These are phyloP conservation scores for Drosophila lutescens DNA, from an alignment of 2,888 invertebrate genomes.

Conservation along the genomic window DNA sequence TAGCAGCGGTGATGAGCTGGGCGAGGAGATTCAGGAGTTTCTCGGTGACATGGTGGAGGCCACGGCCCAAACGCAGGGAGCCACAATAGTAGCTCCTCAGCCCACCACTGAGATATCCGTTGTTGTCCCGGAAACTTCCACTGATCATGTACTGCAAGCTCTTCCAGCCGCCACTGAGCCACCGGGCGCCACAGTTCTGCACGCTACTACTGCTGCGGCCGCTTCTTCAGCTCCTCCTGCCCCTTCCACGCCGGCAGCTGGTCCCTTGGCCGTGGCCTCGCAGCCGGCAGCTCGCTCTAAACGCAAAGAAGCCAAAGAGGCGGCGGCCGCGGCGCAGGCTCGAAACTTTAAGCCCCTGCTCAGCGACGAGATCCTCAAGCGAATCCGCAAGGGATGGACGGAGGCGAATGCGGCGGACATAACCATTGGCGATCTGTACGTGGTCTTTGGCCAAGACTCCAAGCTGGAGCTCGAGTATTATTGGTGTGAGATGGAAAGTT, in stretches of 20 bases:
- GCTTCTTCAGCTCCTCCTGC: neutral
- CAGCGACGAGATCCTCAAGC: slow-evolving; percentile 82
- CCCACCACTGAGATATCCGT: neutral
- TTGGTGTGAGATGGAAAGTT: slow-evolving; percentile 87
- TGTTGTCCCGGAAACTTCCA: neutral
- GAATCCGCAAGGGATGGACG: slow-evolving; percentile 90
- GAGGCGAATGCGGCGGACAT: slow-evolving; percentile 90
- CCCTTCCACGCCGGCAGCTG: neutral
- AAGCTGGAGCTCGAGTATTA: slow-evolving; percentile 91
- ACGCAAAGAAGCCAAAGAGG: slow-evolving; percentile 53
- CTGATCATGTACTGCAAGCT: neutral
- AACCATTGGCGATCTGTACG: slow-evolving; percentile 94
- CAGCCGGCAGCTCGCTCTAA: slow-evolving; percentile 47
- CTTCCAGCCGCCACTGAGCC: neutral
- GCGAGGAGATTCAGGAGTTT: slow-evolving; percentile 76
- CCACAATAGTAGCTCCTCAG: neutral
- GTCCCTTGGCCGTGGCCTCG: neutral
- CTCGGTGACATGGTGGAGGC: slow-evolving; percentile 31
- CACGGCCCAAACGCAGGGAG: neutral
- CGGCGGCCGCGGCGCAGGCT: slow-evolving; percentile 58
- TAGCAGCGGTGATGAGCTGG: slow-evolving; percentile 75
- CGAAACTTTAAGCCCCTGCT: slow-evolving; percentile 82
- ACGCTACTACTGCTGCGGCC: neutral
- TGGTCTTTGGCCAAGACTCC: slow-evolving; percentile 91
- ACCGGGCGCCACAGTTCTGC: neutral